phyloP scores from a whole-genome alignment of 1,140 invertebrate genomes.

The Neodiprion virginianus region DNA sequence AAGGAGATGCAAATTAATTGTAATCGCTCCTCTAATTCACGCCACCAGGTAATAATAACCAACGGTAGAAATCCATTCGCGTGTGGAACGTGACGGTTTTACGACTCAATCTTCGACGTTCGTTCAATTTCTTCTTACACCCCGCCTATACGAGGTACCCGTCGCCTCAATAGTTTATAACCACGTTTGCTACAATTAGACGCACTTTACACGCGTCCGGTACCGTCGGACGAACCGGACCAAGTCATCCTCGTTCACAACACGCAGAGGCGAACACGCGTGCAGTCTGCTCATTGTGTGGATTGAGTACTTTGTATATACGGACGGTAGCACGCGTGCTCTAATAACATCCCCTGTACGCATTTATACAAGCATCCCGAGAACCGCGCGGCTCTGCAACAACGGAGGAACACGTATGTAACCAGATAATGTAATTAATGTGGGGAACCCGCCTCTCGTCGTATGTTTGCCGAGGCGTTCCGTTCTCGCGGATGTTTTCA shows the following conservation, averaged over 20 bases:
- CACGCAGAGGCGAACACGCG: too few species aligned
- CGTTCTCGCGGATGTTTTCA: too few species aligned
- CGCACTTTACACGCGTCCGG: conserved; percentile 6
- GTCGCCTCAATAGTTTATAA: too few species aligned
- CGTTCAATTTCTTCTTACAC: conserved; percentile 1
- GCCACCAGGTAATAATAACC: neutral
- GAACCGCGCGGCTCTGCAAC: too few species aligned
- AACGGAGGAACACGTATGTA: too few species aligned
- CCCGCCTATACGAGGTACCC: neutral
- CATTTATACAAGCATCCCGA: neutral
- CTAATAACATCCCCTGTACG: neutral
- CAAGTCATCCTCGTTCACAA: neutral
- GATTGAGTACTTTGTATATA: neutral
- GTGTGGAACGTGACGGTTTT: neutral
- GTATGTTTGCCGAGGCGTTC: too few species aligned
- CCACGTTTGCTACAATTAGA: neutral
- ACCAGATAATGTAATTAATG: too few species aligned
- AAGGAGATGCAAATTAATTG: neutral
- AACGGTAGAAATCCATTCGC: neutral
- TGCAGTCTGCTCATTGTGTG: too few species aligned
- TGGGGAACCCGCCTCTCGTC: too few species aligned
- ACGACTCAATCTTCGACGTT: conserved; percentile 7
- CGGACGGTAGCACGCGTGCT: neutral
- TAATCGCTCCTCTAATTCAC: conserved; percentile 5
- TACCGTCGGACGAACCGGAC: neutral